These are phyloP conservation scores for Diabrotica virgifera DNA, from an alignment of 1,140 invertebrate species.

Conservation along the genomic window DNA sequence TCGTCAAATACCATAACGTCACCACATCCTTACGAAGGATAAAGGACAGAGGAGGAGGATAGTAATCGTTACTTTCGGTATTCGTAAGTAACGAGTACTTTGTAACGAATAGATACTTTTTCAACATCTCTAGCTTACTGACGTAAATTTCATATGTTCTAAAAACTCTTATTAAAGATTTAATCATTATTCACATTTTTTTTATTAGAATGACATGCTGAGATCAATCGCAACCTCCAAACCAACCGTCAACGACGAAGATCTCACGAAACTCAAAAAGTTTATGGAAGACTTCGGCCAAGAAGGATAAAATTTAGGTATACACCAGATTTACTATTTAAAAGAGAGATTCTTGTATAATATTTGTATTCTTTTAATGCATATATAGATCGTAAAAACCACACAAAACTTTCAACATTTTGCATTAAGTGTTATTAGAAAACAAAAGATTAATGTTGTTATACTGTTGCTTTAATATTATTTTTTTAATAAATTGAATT, in stretches of 20 bases:
- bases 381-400: constrained; percentile 3
- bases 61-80: too few relatives aligned
- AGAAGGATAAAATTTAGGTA: constrained; percentile 75
- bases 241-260: constrained; percentile 96
- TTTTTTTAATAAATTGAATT: constrained; percentile 20
- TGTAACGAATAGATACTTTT: too few relatives aligned
- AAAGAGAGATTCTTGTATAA: constrained; percentile 1
- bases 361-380: constrained; percentile 8
- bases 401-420: constrained; percentile 1
- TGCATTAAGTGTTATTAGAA: constrained; percentile 3
- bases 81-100: too few relatives aligned
- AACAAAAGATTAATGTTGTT: constrained; percentile 7
- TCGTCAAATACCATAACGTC: too few relatives aligned
- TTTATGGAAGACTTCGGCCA: constrained; percentile 99
- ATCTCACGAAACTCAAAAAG: constrained; percentile 90
- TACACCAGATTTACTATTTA: not conserved
- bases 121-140: too few relatives aligned
- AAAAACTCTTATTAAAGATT: too few relatives aligned
- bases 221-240: constrained; percentile 90
- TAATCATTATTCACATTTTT: constrained; percentile 25
- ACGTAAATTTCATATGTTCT: too few relatives aligned
- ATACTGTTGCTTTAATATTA: constrained; percentile 16
- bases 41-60: too few relatives aligned
- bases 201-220: constrained; percentile 87
- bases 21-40: too few relatives aligned